Evolutionary conservation across 2,888 invertebrate species (phyloP), one percentile per base, ranked within the genome.

Genomic region (Galerucella pusilla): DNA sequence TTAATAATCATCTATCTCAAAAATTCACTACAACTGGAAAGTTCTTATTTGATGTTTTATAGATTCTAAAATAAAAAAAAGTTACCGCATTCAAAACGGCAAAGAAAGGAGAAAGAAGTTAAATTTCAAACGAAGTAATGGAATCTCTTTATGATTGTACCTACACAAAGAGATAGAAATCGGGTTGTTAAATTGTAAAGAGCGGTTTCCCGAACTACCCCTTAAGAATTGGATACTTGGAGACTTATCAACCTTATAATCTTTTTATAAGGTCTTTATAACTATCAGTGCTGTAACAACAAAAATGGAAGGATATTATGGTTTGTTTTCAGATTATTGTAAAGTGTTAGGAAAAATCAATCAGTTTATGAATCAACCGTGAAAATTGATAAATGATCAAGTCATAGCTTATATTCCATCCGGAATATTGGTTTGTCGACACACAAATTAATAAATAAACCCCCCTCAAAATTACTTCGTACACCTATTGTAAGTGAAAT

Each of bases 41-140:
- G 14, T 49, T 0, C 49, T 14, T 49, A 4, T 49, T 49, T 3
- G 49, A 49, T 4, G 14, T 49, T 49, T 49, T 49, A 49, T 49
- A 5, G 49, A 49, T 49, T 49, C 4, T 49, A 14, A 12, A 14
- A 49, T 49, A 49, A 49, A 49, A 49, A 49, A 49, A 14, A 6
- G 46, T 49, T 0, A 11, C 14, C n/a, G 54, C n/a, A 54, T 54
- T 52, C 66, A 35, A 66, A 66, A 66, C 52, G 35, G 20, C 20
- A 66, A 66, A 66, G n/a, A 66, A 42, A 14, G 20, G 20, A 28
- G 28, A 28, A 12, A 14, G 46, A 66, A 49, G 66, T 49, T 16
- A 25, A 66, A n/a, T 14, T 66, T 61, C 52, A 66, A 54, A 14
- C n/a, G 46, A n/a, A 42, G 65, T 65, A 65, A 65, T 49, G 65